Conservation (phyloP, 2,797 vertebrate species). For the Hoplostethus atlanticus region DNA sequence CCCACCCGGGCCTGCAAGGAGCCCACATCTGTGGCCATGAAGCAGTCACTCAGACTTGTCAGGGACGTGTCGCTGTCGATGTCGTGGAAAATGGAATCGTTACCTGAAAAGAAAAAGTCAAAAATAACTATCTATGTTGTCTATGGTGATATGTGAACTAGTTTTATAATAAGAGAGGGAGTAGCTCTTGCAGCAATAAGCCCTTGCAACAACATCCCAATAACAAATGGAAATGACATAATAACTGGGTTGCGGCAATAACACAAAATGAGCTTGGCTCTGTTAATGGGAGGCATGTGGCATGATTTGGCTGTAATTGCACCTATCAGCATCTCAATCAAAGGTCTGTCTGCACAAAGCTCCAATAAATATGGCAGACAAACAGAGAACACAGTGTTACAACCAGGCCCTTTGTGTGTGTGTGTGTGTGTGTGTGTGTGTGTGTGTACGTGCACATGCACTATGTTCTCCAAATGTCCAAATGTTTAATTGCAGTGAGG, state of each 20-base stretch:
- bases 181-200: neutral
- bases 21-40: constrained; percentile 88
- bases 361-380: too few species aligned
- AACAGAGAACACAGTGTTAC: too few species aligned
- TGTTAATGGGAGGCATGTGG: neutral
- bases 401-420: too few species aligned
- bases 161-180: neutral
- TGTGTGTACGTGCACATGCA: too few species aligned
- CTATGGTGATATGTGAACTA: neutral
- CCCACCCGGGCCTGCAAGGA: constrained; percentile 89
- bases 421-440: too few species aligned
- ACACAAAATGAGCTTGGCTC: neutral
- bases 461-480: neutral
- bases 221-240: too few species aligned
- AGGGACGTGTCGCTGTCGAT: constrained; percentile 95
- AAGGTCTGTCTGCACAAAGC: too few species aligned
- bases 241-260: neutral
- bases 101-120: constrained; percentile 78
- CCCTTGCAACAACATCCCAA: too few species aligned
- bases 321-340: too few species aligned
- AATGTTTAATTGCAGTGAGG: constrained; percentile 16
- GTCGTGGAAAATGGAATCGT: constrained; percentile 93
- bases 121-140: neutral
- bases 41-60: constrained; percentile 95
- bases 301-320: neutral